Base-by-base conservation (phyloP, 2,797 vertebrate species). In the Decapterus maruadsi region DNA sequence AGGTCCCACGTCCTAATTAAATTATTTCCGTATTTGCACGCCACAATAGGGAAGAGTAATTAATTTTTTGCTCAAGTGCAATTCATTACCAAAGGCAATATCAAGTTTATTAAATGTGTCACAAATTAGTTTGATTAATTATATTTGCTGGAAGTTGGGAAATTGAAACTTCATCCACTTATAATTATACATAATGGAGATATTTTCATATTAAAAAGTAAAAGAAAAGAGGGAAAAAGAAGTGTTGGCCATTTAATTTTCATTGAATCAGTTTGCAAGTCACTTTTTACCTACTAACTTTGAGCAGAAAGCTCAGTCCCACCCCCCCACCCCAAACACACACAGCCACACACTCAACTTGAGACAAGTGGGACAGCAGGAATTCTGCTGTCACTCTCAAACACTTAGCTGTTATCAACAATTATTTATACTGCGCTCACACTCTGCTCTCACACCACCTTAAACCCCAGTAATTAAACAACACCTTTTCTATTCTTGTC, bases 91-190 rank as follows among this genome's bases (percentile, higher is more conserved):
- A 84, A 83, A 82, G 83, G 84, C 86, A 83, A 88, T 77, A 83
- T 82, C 72, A 88, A 89, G 76, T 90, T 78, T 85, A 90, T 88
- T 89, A 91, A 89, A 91, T 75, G 70, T 87, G 86, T 88, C 87
- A 90, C 77, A 92, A 92, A 93, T 91, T 81, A 82, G 82, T 89
- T 90, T 84, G 80, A 88, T 91, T 91, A 82, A 91, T 92, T 90
- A 81, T 78, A 81, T 87, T 92, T 77, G 72, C 81, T 77, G 68
- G 77, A 88, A 92, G 80, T 87, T 85, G 72, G 73, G 71, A 86
- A 87, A 91, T 90, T 87, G 64, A 91, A 92, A 89, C 84, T 82
- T 78, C 76, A 76, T 55, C 69, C 77, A 79, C 53, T 84, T 82
- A 63, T 83, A 89, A 92, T 90, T 87, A 81, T 75, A 82, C 48